These are phyloP conservation scores for Anastrepha ludens DNA, from an alignment of 1,140 invertebrate genomes.

Conservation along the genomic window DNA sequence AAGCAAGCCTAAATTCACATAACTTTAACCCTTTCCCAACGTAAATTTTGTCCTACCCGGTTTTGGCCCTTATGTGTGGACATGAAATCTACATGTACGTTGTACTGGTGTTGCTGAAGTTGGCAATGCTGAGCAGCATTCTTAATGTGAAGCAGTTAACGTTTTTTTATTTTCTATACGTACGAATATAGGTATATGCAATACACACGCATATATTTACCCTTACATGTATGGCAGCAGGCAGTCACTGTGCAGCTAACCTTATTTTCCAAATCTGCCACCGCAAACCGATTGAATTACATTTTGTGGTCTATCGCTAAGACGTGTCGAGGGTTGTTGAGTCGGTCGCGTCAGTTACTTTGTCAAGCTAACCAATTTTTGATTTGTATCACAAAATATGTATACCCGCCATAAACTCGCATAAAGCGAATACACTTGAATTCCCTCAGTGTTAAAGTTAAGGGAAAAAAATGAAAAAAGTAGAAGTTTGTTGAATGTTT, in stretches of 20 bases:
- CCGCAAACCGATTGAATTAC: slow-evolving; percentile 49
- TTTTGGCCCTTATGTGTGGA: too few species aligned
- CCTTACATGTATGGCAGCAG: not conserved
- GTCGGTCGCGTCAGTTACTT: not conserved
- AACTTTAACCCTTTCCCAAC: not conserved
- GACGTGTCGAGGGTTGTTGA: slow-evolving; percentile 32
- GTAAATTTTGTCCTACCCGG: not conserved
- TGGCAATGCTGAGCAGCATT: too few species aligned
- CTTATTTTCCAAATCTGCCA: slow-evolving; percentile 43
- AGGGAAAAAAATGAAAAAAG: not conserved
- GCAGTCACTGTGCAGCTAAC: not conserved
- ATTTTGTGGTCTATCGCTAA: slow-evolving; percentile 48
- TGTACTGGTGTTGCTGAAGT: too few species aligned
- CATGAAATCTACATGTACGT: too few species aligned
- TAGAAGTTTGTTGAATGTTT: not conserved
- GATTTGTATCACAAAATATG: not conserved
- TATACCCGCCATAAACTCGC: not conserved
- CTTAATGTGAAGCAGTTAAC: too few species aligned
- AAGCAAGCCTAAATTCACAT: not conserved
- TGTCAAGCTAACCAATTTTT: slow-evolving; percentile 21
- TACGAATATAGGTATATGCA: not conserved
- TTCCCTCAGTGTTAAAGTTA: not conserved
- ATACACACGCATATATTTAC: not conserved
- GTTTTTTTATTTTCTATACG: too few species aligned
- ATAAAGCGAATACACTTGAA: slow-evolving; percentile 1